These are phyloP conservation scores for Galerucella pusilla DNA, from an alignment of 2,888 invertebrate species.

Conservation along the genomic window DNA sequence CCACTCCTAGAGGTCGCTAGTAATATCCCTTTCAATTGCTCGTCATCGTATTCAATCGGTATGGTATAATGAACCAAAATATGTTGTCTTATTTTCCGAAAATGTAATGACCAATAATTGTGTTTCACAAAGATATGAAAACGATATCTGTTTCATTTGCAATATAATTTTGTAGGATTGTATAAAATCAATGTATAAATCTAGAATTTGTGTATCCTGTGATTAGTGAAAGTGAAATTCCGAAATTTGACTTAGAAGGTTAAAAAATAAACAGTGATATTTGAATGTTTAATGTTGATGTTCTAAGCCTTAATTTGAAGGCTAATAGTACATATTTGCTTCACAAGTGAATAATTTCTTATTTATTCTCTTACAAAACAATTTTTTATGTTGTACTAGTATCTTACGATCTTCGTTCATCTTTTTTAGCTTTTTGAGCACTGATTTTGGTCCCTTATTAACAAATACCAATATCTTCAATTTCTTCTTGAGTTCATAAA, in stretches of 20 bases:
- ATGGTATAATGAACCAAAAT: too few relatives aligned
- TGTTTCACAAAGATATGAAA: too few relatives aligned
- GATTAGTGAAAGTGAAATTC: too few relatives aligned
- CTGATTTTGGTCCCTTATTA: conserved; percentile 4
- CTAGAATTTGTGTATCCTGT: too few relatives aligned
- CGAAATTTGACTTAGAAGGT: not conserved
- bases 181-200: too few relatives aligned
- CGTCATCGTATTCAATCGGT: not conserved
- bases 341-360: not conserved
- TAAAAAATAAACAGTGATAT: not conserved
- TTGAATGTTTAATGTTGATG: not conserved
- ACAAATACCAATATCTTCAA: conserved; percentile 8
- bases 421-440: not conserved
- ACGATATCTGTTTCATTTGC: too few relatives aligned
- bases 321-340: not conserved
- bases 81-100: too few relatives aligned
- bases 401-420: not conserved
- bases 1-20: not conserved
- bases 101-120: too few relatives aligned
- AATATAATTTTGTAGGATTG: too few relatives aligned
- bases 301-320: not conserved
- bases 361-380: not conserved
- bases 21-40: not conserved
- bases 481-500: conserved; percentile 57
- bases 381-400: not conserved